Base-by-base conservation (phyloP, 2,888 invertebrate genomes). In the Zelleria hepariella region DNA sequence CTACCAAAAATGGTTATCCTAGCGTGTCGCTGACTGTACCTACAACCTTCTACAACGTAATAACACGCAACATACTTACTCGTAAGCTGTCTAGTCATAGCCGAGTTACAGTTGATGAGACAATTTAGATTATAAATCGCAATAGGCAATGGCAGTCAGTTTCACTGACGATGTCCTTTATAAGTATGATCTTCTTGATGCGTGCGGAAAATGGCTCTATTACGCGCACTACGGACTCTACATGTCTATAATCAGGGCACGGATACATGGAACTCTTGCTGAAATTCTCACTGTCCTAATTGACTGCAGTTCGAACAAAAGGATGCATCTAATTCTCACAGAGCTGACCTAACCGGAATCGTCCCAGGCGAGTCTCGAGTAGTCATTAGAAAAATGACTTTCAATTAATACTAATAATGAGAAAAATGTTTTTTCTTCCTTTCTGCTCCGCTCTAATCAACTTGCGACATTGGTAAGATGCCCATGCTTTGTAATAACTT, bases 381-480 rank as follows among this genome's bases (percentile, higher is more conserved):
- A 51, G 23, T 23, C 51, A 21, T 8, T 51, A 51, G 21, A 21
- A 21, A 51, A 21, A 51, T 18, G 20, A 1, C 20, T 21, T 51
- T 18, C 23, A 51, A 51, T 51, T 5, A 51, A 15, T 51, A 2
- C 32, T 51, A 51, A 51, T 51, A 51, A 54, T 54, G 54, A 54
- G 15, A 18, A 42, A 10, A 42, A 15, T 42, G 26, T 24, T 54
- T 54, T 25, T 53, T 54, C 3, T 54, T 54, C 18, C 25, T 26
- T 54, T 24, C 54, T 54, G 54, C 54, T 54, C 32, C 32, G 15
- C 15, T 26, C 54, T 23, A 42, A 42, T 42, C 10, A 42, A 66
- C 66, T 62, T 63, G 64, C 69, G 75, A 67, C 70, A 66, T 68
- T 67, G 83, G 82, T 84, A 80, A 85, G 85, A 76, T 80, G 81